phyloP scores from a whole-genome alignment of 2,888 invertebrate species.

The Sycophila texana region DNA sequence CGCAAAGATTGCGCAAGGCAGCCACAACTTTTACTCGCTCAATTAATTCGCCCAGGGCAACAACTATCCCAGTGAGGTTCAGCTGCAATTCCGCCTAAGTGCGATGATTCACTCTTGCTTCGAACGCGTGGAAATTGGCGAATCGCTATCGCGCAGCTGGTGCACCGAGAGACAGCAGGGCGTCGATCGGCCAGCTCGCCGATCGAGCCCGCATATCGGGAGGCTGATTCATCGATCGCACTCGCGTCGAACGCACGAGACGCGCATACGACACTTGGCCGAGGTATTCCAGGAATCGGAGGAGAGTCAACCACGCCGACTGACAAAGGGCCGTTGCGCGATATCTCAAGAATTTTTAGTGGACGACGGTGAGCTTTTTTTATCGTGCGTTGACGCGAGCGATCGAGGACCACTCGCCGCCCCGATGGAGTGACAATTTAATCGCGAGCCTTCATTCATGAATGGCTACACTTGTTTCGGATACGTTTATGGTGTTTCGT shows the following conservation, averaged over 20 bases:
- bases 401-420: no score
- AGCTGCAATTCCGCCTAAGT: no score
- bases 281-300: conserved; percentile 38
- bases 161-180: conserved; percentile 42
- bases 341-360: conserved; percentile 1
- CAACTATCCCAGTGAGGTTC: no score
- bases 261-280: no score
- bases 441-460: no score
- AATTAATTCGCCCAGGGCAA: not conserved
- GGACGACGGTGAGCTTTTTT: no score
- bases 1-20: no score
- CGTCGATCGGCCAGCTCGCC: conserved; percentile 37
- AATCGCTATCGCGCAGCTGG: conserved; percentile 10
- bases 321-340: conserved; percentile 20
- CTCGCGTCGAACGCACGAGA: conserved; percentile 4
- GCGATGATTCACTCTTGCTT: not conserved
- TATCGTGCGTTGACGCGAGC: no score
- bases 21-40: no score
- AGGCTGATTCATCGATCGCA: conserved; percentile 30
- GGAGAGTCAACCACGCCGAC: conserved; percentile 14
- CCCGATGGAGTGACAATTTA: no score
- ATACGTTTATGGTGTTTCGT: no score
- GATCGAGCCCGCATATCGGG: conserved; percentile 3
- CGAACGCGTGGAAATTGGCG: not conserved
- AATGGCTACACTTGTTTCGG: no score